Evolutionary conservation across 35 echinoderm and acorn worm species (phyloP).

Genomic region (Apostichopus japonicus): DNA sequence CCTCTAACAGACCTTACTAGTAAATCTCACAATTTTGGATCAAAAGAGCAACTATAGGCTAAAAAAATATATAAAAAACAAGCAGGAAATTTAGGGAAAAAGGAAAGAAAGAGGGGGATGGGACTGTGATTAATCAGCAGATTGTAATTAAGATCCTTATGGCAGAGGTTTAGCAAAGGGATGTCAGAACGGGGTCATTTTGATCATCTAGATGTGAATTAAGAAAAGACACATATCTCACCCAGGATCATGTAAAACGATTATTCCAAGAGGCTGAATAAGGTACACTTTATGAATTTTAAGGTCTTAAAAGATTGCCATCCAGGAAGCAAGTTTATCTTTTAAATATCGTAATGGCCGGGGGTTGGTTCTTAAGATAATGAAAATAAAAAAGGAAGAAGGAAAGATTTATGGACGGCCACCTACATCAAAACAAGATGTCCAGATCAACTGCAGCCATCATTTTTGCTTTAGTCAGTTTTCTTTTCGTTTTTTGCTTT

Average conservation of each 20-base stretch:
- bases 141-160: constrained; percentile 23
- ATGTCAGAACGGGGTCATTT: not conserved
- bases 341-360: not conserved
- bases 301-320: not conserved
- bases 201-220: not conserved
- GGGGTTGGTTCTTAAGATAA: no score
- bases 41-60: not conserved
- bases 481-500: no score
- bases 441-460: no score
- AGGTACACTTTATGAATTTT: not conserved
- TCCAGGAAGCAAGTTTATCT: not conserved
- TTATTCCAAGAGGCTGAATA: not conserved
- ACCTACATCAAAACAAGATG: not conserved
- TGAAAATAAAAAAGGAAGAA: no score
- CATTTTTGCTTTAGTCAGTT: no score
- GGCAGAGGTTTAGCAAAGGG: not conserved
- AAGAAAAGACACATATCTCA: not conserved
- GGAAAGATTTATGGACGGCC: no score
- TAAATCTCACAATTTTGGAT: constrained; percentile 5
- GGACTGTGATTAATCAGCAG: constrained; percentile 14
- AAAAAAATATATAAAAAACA: no score
- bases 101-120: not conserved
- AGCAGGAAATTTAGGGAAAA: not conserved
- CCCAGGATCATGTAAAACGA: not conserved
- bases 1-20: not conserved